Percentiles rank a stretch among this genome's conserved stretches.
phyloP scores from a whole-genome alignment of 2,113 vertebrate species.

The Cygnus buccinator region DNA sequence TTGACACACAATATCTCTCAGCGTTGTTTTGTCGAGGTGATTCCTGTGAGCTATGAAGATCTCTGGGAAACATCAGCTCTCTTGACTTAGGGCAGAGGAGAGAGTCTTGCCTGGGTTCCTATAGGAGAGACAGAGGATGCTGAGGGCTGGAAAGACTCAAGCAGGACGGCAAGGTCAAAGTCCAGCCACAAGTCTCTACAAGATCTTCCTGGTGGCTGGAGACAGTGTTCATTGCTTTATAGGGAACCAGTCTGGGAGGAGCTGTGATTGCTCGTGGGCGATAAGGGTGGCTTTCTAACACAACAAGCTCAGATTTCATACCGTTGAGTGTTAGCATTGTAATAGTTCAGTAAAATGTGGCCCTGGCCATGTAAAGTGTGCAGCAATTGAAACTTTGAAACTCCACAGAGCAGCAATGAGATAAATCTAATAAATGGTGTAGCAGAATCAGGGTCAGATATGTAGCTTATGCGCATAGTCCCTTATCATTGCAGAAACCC shows the following conservation, averaged over 20 bases:
- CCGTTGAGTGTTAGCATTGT: background rate
- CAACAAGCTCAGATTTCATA: background rate
- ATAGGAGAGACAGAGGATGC: background rate
- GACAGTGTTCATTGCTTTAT: background rate
- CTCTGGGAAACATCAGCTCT: background rate
- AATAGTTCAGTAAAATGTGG: background rate
- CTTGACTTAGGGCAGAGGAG: background rate
- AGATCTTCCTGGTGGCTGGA: background rate
- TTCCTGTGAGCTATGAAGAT: background rate
- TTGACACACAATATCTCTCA: background rate
- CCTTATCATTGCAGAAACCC: slow-evolving; percentile 13
- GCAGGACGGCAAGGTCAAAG: background rate
- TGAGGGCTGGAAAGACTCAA: background rate
- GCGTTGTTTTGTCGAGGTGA: background rate
- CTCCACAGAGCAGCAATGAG: background rate
- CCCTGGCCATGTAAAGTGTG: background rate
- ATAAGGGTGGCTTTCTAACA: background rate
- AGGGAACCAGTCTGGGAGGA: background rate
- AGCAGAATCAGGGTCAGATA: background rate
- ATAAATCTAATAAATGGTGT: background rate
- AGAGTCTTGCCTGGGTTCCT: background rate
- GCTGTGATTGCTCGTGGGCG: background rate
- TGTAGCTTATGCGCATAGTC: background rate
- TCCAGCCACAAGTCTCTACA: background rate
- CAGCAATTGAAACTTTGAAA: background rate